Percentiles rank a stretch among this genome's conserved stretches.
phyloP scores from a whole-genome alignment of 2,888 invertebrate genomes.

The Harpalus rubripes region DNA sequence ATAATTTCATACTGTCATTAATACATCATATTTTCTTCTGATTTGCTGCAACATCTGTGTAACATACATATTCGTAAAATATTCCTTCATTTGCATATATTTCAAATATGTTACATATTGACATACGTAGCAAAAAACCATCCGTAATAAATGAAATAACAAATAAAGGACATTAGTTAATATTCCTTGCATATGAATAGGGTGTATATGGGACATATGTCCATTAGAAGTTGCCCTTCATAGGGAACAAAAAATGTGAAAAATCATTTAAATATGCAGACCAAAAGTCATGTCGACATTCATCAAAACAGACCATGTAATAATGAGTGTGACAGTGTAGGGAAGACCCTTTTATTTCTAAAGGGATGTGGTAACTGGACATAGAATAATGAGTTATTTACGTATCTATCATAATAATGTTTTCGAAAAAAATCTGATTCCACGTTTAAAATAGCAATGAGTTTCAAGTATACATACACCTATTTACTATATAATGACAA shows the following conservation, averaged over 20 bases:
- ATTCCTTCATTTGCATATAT: conserved; percentile 24
- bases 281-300: neutral
- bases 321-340: neutral
- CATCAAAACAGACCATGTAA: neutral
- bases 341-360: neutral
- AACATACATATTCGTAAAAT: neutral
- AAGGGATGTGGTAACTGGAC: neutral
- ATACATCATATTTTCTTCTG: neutral
- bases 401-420: too few relatives aligned
- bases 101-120: conserved; percentile 20
- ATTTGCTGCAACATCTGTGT: neutral
- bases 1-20: neutral
- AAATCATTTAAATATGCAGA: neutral
- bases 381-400: neutral
- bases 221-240: neutral
- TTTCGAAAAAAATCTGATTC: too few relatives aligned
- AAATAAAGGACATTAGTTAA: conserved; percentile 36
- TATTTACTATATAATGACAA: too few relatives aligned
- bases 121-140: conserved; percentile 13
- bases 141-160: conserved; percentile 26
- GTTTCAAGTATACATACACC: too few relatives aligned
- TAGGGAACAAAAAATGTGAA: neutral
- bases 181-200: conserved; percentile 43
- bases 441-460: too few relatives aligned
- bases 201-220: conserved; percentile 34